Base-by-base conservation (phyloP, 1,140 invertebrate genomes). In the Acromyrmex charruanus region DNA sequence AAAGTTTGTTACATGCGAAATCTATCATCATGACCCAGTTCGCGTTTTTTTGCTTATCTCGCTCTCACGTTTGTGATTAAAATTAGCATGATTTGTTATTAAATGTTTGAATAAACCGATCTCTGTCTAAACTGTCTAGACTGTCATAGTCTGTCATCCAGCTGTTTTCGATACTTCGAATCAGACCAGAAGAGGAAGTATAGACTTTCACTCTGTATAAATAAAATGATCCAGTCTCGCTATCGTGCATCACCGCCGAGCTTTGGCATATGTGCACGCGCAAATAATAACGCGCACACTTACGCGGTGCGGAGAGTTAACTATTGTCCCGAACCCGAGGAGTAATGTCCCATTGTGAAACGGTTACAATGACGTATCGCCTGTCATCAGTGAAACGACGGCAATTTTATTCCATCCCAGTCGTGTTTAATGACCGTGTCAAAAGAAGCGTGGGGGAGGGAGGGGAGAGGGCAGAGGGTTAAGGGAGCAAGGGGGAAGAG, bases 261-360 rank as follows among this genome's bases (percentile, higher is more conserved):
- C 82, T 55, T 35, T 55, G 86, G 86, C 85, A 77, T 85, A 75
- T 89, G 88, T 86, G 84, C 88, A 80, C 77, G 88, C 86, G 63
- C 89, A 85, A 87, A 87, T 90, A 89, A 90, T 90, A 87, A 90
- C 88, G 66, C 86, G 71, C 88, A 89, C 88, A 88, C 85, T 90
- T 81, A 49, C 58, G 77, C 77, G 66, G 14, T 14, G 88, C 71
- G 88, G 86, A 79, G 89, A 90, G 88, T 87, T 90, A 90, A 89
- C 89, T 87, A 90, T 90, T 90, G 88, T 90, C 85, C 77, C 85
- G 71, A 74, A 86, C 77, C 55, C 84, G 81, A 85, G 85, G 77
- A 82, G 88, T 89, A 89, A 90, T 90, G 88, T 49, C 77, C 89
- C 77, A 93, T 93, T 93, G 93, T 93, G 92, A 92, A 93, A 92